These are phyloP conservation scores for Silvanus unidentatus DNA, from an alignment of 2,888 invertebrate species.

Conservation along the genomic window DNA sequence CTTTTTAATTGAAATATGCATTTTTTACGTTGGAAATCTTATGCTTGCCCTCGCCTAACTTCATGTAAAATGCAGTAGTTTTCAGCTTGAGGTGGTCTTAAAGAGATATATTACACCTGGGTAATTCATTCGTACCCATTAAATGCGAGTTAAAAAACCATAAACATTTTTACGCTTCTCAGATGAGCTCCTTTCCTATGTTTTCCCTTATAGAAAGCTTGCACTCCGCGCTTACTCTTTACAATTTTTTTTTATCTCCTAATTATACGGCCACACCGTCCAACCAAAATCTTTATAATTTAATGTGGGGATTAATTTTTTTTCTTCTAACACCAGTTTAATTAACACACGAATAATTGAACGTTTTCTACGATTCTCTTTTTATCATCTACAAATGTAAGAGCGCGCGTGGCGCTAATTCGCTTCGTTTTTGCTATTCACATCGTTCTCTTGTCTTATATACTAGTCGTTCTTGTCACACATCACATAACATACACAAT, in stretches of 20 bases:
- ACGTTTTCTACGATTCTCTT: no score
- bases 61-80: conserved; percentile 35
- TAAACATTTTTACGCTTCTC: conserved; percentile 41
- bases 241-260: conserved; percentile 21
- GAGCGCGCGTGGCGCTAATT: no score
- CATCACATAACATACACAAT: no score
- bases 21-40: conserved; percentile 32
- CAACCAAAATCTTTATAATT: conserved; percentile 32
- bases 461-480: no score
- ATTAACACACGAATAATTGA: conserved; percentile 27
- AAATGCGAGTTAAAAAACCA: conserved; percentile 41
- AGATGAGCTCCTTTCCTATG: conserved; percentile 28
- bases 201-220: conserved; percentile 1
- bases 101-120: conserved; percentile 39
- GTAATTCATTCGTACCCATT: conserved; percentile 41
- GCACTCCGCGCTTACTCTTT: background rate
- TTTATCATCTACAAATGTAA: no score
- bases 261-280: conserved; percentile 20
- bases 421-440: no score
- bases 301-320: conserved; percentile 30
- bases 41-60: conserved; percentile 23
- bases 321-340: conserved; percentile 24
- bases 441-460: no score
- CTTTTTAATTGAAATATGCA: conserved; percentile 28
- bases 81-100: conserved; percentile 26